Evolutionary conservation across 2,888 invertebrate species (phyloP), one percentile per base, ranked within the genome.

Genomic region (Papilio elwesi): DNA sequence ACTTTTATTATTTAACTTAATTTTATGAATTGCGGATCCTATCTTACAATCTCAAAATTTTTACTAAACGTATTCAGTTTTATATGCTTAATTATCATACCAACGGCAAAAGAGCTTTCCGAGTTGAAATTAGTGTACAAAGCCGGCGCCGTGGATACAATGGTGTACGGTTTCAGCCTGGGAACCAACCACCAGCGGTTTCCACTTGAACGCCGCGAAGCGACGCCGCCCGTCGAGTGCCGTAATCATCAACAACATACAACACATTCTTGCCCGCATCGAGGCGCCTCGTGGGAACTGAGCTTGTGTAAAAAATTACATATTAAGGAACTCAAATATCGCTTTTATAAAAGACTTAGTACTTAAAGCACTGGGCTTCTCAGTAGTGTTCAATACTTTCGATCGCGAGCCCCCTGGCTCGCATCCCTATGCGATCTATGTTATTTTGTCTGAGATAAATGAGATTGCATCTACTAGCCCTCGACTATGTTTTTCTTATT

Each of bases 161-260:
- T 78, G 80, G 83, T 88, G 80, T 89, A 87, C 83, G 78, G 83
- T 90, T 88, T 85, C 89, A 85, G 81, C 82, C 79, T 90, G 90
- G 85, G 90, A 90, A 88, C 85, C 77, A 90, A 88, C 80, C 76
- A 78, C 74, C 71, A 55, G 52, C 62, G 67, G 76, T 69, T 86
- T 86, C 84, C 85, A 83, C 84, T 84, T 79, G 83, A 85, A 77
- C 69, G 72, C 53, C 63, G 49, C 51, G 66, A 16, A 16, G 57
- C 36, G 38, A 59, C 53, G 66, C 65, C 53, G 66, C 65, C 38
- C 73, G 68, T 59, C 73, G 65, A 73, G 73, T 73, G 73, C 73
- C 73, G 69, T 69, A 53, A 53, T 67, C 72, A 53, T 59, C 53
- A n/a, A n/a, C n/a, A n/a, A n/a, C 13, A 43, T 36, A 68, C 43